Evolutionary conservation across 1,140 invertebrate genomes (phyloP), one percentile per base, ranked within the genome.

Genomic region (Acromyrmex heyeri): DNA sequence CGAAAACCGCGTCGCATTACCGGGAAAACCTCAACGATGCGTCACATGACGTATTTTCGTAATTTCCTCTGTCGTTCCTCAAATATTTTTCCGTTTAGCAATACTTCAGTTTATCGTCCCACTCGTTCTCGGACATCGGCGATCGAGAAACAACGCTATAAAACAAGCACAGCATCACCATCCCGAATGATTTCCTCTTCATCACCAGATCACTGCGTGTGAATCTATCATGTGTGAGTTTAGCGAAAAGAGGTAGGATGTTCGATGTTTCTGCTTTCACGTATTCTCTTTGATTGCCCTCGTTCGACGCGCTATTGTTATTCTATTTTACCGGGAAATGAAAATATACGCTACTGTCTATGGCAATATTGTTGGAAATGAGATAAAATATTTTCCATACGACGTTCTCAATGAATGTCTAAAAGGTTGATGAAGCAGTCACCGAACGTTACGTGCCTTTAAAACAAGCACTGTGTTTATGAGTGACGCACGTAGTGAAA

Each of bases 401-500:
- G 21, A 61, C 14, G 34, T 44, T 73, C 55, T 21, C 64, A 57
- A 69, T 55, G 30, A 59, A 38, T 82, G 18, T 61, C 38, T 27
- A 75, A 55, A 44, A 50, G 57, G 62, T 83, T 16, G 62, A 55
- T 81, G 65, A 78, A 55, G 78, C 86, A 87, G 73, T 44, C 67
- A 79, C 48, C 86, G 89, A 89, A 85, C 65, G 55, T 87, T 83
- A 70, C 78, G 77, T 83, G 86, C 86, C 79, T 79, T 85, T 91
- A 67, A 90, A 91, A 92, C 92, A 88, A 92, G 92, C 92, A 93
- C 91, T 90, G 83, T 81, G 87, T 89, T 92, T 92, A 91, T 91
- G 88, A 93, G 91, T 93, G 90, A 92, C 91, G 93, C 93, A 94
- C 93, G 91, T 91, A 92, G 92, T 92, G 91, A 62, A 75, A 77